Conservation (phyloP, 92 coral and sea anemone species). For the Parazoanthus darwini region DNA sequence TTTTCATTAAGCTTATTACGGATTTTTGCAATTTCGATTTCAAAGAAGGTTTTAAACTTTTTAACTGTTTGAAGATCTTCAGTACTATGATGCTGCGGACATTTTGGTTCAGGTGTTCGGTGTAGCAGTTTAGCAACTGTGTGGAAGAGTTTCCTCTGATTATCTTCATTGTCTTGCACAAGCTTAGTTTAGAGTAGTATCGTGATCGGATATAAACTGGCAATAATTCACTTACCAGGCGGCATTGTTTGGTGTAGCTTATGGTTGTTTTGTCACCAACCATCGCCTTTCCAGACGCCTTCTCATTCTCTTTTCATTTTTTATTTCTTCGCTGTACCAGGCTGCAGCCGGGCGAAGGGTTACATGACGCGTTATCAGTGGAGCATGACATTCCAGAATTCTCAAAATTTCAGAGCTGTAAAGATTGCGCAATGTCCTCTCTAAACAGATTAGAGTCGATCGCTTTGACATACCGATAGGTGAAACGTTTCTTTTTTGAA, state of each 20-base stretch:
- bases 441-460: not conserved
- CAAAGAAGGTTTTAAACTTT: constrained; percentile 19
- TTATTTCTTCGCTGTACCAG: constrained; percentile 17
- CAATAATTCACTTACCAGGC: not conserved
- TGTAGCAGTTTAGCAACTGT: no score
- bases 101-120: not conserved
- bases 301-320: not conserved
- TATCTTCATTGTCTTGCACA: not conserved
- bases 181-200: no score
- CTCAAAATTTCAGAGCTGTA: no score
- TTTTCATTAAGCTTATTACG: not conserved
- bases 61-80: constrained; percentile 24
- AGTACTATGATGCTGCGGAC: not conserved
- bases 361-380: not conserved
- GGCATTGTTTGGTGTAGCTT: not conserved
- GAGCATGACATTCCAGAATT: no score
- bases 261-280: not conserved
- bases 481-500: not conserved
- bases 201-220: not conserved
- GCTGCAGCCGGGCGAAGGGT: constrained; percentile 11
- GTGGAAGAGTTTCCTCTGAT: not conserved
- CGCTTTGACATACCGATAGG: not conserved
- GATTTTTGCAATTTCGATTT: constrained; percentile 5
- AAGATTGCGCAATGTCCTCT: not conserved
- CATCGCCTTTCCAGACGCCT: constrained; percentile 15